Base-by-base conservation (phyloP, 1,140 invertebrate species). In the Cotesia vestalis region DNA sequence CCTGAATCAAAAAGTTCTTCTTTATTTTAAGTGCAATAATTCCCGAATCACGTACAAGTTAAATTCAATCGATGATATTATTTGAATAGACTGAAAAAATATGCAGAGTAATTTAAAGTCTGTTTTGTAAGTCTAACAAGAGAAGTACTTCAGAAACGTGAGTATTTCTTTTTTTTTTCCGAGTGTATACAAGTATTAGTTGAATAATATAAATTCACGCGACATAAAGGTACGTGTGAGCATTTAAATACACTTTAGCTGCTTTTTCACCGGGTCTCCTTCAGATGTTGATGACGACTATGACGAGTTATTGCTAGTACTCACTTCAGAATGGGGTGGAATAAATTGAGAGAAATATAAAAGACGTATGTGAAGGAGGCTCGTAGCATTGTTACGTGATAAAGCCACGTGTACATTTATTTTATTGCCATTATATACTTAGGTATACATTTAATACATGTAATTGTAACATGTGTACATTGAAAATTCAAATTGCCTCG, bases 261-360 rank as follows among this genome's bases (percentile, higher is more conserved):
- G 12, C n/a, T 64, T 64, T 62, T 62, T 62, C 27, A 20, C 9
- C 11, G 14, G n/a, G 14, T 62, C 35, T 12, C 35, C 35, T 34
- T 62, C n/a, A n/a, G 8, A 64, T 46, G 36, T n/a, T 20, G 35
- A 20, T 36, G 60, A 12, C 12, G 34, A 61, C 59, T 12, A 61
- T 27, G 27, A 34, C 40, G 59, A 61, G 59, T 61, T 64, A 34
- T 27, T 61, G 34, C 60, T 12, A 4, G 4, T 40, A 64, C 38
- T 38, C 20, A 11, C n/a, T 34, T 46, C 40, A 46, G 40, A 46
- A 46, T 46, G 17, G 62, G 62, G 62, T 64, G 34, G 62, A 64
- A 64, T 46, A 64, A 34, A 64, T 64, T 64, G 62, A 36, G 62
- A 64, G 62, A 64, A 64, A 64, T 64, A 64, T 46, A 46, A 64